Evolutionary conservation across 1,140 invertebrate species (phyloP).

Genomic region (Anthonomus grandis): DNA sequence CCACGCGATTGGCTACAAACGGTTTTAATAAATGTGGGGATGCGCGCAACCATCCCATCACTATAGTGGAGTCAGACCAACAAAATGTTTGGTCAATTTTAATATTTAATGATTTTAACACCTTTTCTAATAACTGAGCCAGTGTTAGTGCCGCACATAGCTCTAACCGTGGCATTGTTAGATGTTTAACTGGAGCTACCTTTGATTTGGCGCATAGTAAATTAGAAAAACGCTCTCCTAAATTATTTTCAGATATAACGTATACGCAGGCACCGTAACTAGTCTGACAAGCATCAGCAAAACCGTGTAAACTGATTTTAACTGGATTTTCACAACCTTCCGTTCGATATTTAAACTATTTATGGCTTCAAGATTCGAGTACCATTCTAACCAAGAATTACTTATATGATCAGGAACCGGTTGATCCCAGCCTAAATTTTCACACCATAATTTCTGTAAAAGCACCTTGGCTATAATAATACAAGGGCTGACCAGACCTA

Average conservation of each 20-base stretch:
- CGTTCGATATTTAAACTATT: too few relatives aligned
- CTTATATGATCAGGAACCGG: constrained; percentile 37
- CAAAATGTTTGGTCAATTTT: constrained; percentile 14
- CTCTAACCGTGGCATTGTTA: constrained; percentile 48
- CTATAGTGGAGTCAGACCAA: constrained; percentile 32
- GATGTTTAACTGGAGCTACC: constrained; percentile 40
- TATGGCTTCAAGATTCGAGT: background rate
- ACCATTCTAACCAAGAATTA: constrained; percentile 17
- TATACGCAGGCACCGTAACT: constrained; percentile 33
- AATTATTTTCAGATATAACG: constrained; percentile 24
- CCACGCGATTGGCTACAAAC: constrained; percentile 45
- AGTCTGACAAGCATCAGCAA: constrained; percentile 37
- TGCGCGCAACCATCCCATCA: constrained; percentile 31
- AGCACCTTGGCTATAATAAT: constrained; percentile 40
- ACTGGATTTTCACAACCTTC: too few relatives aligned
- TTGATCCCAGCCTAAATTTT: constrained; percentile 44
- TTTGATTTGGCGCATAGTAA: constrained; percentile 34
- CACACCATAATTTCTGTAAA: constrained; percentile 42
- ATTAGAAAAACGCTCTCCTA: constrained; percentile 12
- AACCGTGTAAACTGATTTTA: constrained; percentile 18
- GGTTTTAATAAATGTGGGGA: constrained; percentile 30
- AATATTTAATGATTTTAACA: background rate
- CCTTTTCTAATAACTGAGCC: constrained; percentile 19
- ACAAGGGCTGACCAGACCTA: constrained; percentile 37
- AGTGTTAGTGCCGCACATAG: constrained; percentile 44